Evolutionary conservation across 2,888 invertebrate genomes (phyloP).

Genomic region (Eilema griseolum): DNA sequence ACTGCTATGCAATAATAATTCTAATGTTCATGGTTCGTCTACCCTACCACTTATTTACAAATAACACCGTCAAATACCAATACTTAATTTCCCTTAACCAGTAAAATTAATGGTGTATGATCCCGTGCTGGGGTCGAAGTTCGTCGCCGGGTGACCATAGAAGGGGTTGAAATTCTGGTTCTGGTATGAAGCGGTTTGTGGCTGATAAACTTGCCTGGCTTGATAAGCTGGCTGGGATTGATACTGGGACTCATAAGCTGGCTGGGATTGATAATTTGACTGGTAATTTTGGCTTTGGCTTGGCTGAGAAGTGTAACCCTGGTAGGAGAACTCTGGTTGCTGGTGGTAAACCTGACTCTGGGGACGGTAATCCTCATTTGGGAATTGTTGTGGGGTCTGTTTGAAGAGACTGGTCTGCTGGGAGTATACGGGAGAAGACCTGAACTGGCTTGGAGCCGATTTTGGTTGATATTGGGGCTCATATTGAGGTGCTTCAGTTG

Average conservation of each 20-base stretch:
- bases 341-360: slow-evolving; percentile 80
- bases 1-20: neutral
- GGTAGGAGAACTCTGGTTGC: slow-evolving; percentile 78
- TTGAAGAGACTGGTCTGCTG: slow-evolving; percentile 58
- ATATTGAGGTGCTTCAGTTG: slow-evolving; percentile 44
- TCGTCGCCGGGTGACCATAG: slow-evolving; percentile 90
- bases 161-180: slow-evolving; percentile 81
- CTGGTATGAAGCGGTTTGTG: slow-evolving; percentile 49
- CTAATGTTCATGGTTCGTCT: slow-evolving; percentile 24
- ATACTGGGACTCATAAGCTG: slow-evolving; percentile 60
- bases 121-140: slow-evolving; percentile 91
- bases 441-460: slow-evolving; percentile 21
- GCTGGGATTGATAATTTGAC: slow-evolving; percentile 47
- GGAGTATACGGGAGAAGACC: slow-evolving; percentile 40
- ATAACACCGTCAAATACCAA: slow-evolving; percentile 25
- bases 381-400: slow-evolving; percentile 73
- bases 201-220: slow-evolving; percentile 66
- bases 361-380: slow-evolving; percentile 58
- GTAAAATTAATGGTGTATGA: slow-evolving; percentile 93
- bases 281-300: slow-evolving; percentile 48
- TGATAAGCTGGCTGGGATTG: slow-evolving; percentile 57
- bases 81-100: slow-evolving; percentile 70
- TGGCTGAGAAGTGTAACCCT: slow-evolving; percentile 73
- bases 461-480: slow-evolving; percentile 20
- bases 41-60: slow-evolving; percentile 25